Base-by-base conservation (phyloP, 2,797 vertebrate species). In the Cynopterus sphinx region DNA sequence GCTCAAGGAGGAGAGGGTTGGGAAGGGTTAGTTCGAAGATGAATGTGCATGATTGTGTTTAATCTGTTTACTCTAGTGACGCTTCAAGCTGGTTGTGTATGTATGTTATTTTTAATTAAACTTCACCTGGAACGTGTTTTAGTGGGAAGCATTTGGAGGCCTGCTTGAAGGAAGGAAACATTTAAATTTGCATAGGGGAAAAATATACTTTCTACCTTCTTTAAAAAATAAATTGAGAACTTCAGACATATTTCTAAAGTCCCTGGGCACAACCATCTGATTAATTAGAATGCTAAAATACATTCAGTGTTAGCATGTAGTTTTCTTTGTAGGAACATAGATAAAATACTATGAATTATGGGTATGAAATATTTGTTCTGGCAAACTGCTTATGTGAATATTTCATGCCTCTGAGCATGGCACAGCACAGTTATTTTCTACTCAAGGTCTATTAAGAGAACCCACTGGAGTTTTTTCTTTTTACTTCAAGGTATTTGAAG, bases 91-190 rank as follows among this genome's bases (percentile, higher is more conserved):
- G 26, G 31, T 57, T 59, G n/a, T 43, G 1, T 82, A 19, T 89
- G 77, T 91, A 39, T 87, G 81, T 95, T 75, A 73, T 68, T 93
- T 96, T 90, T 91, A 83, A 90, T 90, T 87, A 85, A 61, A 67
- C 55, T 31, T 92, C 67, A 91, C 95, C 65, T 63, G 65, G 49
- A 41, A 55, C 93, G 43, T 31, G 36, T 95, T 87, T 78, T 41
- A 84, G 36, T 75, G 41, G 85, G 84, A 57, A 96, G 22, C 43
- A 26, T 94, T 68, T 49, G 36, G 57, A 86, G 21, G 49, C 53
- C 53, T 75, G 51, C 78, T 93, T 79, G 46, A 67, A 82, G 74
- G 57, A 96, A 95, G 74, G 87, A 91, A 65, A 68, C 46, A 12
- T 78, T 95, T 92, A 78, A 67, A 59, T 92, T 88, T 94, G 63